Base-by-base conservation (phyloP, 2,888 invertebrate species). In the Gisinianus flammeolus region DNA sequence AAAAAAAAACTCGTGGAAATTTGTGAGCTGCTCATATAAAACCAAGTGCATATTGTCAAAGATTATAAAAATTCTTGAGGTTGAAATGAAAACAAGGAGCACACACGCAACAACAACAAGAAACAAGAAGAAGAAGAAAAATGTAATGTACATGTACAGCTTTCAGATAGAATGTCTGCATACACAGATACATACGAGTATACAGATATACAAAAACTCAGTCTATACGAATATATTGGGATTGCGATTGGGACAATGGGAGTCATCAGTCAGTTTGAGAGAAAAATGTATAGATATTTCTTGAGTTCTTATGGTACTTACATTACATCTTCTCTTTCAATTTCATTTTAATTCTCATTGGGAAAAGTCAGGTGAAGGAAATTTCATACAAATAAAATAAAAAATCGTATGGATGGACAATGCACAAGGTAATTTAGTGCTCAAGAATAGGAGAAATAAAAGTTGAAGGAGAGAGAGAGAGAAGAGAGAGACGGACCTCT, bases 251-350 rank as follows among this genome's bases (percentile, higher is more conserved):
- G n/a, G n/a, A n/a, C n/a, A n/a, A n/a, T n/a, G n/a, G n/a, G n/a
- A 54, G 54, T 54, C 54, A 54, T 54, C 54, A 54, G 54, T 54
- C 54, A 44, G 44, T 44, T 16, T 44, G n/a, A n/a, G n/a, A n/a
- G 8, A 44, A 44, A 44, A 44, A n/a, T n/a, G 19, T 54, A 5
- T 19, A n/a, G 4, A n/a, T 19, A n/a, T 54, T n/a, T 16, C n/a
- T n/a, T 19, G 16, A 54, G 44, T 44, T 44, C 16, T 54, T 54
- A n/a, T 54, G 54, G 4, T 3, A 54, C 54, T 8, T 6, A 44
- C 6, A 54, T 54, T 54, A n/a, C 54, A 54, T 54, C 16, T 19
- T 16, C 19, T 16, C 3, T 54, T 16, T 54, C 4, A 3, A n/a
- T 54, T 5, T 54, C n/a, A n/a, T 54, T 4, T 4, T 54, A n/a